Evolutionary conservation across 2,113 vertebrate species (phyloP).

Genomic region (Peromyscus maniculatus): DNA sequence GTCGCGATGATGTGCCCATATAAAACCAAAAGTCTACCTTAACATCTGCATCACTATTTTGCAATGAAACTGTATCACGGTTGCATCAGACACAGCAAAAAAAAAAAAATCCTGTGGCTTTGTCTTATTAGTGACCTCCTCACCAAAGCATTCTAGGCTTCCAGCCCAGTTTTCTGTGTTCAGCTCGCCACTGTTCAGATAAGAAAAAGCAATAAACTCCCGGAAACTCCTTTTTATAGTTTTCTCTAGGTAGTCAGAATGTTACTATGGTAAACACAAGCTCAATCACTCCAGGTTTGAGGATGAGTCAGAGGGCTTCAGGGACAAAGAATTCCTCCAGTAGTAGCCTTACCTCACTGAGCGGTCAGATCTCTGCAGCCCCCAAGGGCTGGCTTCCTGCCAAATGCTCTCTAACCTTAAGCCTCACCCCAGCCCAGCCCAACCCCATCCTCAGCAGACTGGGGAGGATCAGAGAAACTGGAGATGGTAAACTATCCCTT

Average conservation of each 20-base stretch:
- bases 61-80: conserved; percentile 45
- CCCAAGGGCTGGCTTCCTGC: neutral
- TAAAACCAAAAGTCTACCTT: conserved; percentile 52
- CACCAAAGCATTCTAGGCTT: neutral
- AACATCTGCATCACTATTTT: neutral
- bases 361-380: neutral
- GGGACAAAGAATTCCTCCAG: neutral
- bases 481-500: neutral
- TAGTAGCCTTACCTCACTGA: neutral
- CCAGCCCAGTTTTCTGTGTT: neutral
- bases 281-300: neutral
- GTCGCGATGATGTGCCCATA: neutral
- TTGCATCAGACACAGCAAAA: conserved; percentile 19
- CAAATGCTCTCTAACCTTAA: neutral
- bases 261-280: conserved; percentile 10
- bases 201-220: neutral
- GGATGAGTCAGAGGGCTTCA: conserved; percentile 14
- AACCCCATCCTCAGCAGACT: neutral
- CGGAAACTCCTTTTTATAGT: conserved; percentile 3
- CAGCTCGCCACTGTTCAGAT: neutral
- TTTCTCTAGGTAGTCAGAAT: neutral
- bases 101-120: neutral
- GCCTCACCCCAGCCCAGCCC: neutral
- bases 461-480: neutral
- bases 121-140: neutral